These are phyloP conservation scores for Fragum sueziense DNA, from an alignment of 2,888 invertebrate genomes.

Conservation along the genomic window DNA sequence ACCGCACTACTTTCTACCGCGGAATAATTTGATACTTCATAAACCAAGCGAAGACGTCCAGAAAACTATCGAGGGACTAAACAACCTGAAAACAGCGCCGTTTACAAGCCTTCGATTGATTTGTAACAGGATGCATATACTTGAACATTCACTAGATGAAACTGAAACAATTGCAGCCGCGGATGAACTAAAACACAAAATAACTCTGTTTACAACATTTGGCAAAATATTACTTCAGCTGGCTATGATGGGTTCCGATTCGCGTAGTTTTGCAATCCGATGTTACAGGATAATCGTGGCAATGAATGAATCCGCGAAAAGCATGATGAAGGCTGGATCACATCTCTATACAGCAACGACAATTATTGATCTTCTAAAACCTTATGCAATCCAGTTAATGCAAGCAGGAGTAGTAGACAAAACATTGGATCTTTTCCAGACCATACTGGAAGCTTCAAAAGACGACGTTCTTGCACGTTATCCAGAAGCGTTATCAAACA, in stretches of 20 bases:
- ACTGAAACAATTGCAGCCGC: background rate
- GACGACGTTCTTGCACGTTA: slow-evolving; percentile 16
- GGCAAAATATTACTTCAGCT: slow-evolving; percentile 42
- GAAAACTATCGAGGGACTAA: slow-evolving; percentile 29
- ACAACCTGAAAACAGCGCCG: slow-evolving; percentile 3
- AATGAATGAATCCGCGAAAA: slow-evolving; percentile 31
- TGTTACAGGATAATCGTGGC: slow-evolving; percentile 44
- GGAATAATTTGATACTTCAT: slow-evolving; percentile 52
- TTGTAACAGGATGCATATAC: slow-evolving; percentile 39
- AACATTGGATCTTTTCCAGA: slow-evolving; percentile 28
- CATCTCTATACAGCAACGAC: slow-evolving; percentile 34
- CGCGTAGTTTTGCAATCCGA: slow-evolving; percentile 11
- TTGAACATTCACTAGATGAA: slow-evolving; percentile 4
- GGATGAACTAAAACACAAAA: slow-evolving; percentile 34
- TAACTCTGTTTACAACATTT: slow-evolving; percentile 42
- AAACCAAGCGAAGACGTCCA: slow-evolving; percentile 38
- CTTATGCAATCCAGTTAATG: slow-evolving; percentile 32
- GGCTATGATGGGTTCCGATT: slow-evolving; percentile 29
- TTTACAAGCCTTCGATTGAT: slow-evolving; percentile 24
- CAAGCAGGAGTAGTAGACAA: slow-evolving; percentile 41
- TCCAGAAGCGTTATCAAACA: slow-evolving; percentile 40
- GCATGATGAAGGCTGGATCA: slow-evolving; percentile 29
- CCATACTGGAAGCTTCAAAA: slow-evolving; percentile 26
- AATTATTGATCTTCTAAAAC: slow-evolving; percentile 46
- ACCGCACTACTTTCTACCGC: slow-evolving; percentile 55